phyloP scores from a whole-genome alignment of 2,888 invertebrate species.

The Pachymerium ferrugineum region DNA sequence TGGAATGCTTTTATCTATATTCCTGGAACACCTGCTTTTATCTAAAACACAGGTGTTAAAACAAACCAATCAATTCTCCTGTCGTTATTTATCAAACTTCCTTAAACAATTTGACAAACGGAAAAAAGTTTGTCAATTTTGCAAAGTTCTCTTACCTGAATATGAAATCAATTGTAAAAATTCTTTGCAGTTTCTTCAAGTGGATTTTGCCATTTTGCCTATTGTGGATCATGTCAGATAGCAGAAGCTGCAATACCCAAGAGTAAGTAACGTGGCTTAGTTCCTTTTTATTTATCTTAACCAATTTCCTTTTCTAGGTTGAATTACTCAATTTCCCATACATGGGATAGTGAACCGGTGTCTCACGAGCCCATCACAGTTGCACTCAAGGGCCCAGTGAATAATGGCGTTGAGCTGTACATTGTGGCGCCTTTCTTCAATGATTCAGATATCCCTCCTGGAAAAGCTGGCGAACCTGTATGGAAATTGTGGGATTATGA shows the following conservation, averaged over 20 bases:
- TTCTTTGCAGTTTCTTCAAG: neutral
- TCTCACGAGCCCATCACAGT: conserved; percentile 38
- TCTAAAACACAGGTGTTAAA: no score
- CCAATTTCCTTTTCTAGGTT: conserved; percentile 3
- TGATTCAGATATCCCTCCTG: conserved; percentile 45
- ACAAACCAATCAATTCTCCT: no score
- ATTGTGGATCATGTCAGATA: neutral
- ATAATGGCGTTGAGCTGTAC: conserved; percentile 37
- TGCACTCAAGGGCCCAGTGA: conserved; percentile 35
- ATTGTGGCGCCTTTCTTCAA: conserved; percentile 48
- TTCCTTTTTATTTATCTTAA: neutral
- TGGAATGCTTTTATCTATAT: no score
- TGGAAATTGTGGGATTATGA: conserved; percentile 50
- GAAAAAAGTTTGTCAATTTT: no score
- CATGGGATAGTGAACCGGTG: conserved; percentile 37
- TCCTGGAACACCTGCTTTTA: no score
- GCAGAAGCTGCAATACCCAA: neutral
- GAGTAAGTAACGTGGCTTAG: neutral
- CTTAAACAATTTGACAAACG: no score
- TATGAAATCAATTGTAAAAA: neutral
- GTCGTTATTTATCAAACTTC: no score
- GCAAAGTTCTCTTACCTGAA: no score
- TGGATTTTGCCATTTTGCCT: neutral
- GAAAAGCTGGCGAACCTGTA: conserved; percentile 45
- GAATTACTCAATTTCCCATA: neutral